These are phyloP conservation scores for Syngnathoides biaculeatus DNA, from an alignment of 2,113 vertebrate species.

Conservation along the genomic window DNA sequence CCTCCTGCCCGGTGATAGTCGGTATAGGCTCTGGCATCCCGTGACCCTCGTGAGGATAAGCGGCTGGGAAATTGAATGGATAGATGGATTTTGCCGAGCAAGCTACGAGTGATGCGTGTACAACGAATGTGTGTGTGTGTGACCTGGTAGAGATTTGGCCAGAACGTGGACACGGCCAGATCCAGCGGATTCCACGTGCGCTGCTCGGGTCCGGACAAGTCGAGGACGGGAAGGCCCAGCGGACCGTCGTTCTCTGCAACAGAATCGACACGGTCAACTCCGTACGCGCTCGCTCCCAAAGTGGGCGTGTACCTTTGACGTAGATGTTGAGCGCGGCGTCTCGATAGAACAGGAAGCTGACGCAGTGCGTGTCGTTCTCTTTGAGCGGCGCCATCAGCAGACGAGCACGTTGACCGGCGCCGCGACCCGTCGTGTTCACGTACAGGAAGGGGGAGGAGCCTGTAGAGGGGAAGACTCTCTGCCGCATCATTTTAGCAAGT, in stretches of 20 bases:
- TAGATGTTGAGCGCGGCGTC: slow-evolving; percentile 85
- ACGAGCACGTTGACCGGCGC: slow-evolving; percentile 79
- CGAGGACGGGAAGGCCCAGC: slow-evolving; percentile 86
- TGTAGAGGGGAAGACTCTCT: slow-evolving; percentile 48
- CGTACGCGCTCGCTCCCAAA: neutral
- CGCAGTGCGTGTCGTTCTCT: slow-evolving; percentile 95
- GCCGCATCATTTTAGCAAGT: neutral
- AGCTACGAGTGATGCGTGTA: too few species aligned
- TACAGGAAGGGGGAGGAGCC: slow-evolving; percentile 87
- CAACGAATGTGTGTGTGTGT: neutral
- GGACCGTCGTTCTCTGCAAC: slow-evolving; percentile 82
- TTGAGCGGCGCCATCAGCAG: slow-evolving; percentile 86
- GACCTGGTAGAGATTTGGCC: slow-evolving; percentile 96
- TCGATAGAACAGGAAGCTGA: slow-evolving; percentile 87
- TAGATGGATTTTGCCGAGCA: too few species aligned
- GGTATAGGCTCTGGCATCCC: too few species aligned
- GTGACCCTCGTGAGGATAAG: too few species aligned
- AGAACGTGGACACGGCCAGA: slow-evolving; percentile 94
- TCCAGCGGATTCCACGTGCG: slow-evolving; percentile 86
- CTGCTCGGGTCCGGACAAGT: slow-evolving; percentile 79
- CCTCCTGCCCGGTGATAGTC: too few species aligned
- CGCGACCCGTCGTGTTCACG: slow-evolving; percentile 85
- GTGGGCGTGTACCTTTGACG: slow-evolving; percentile 67
- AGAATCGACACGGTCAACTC: slow-evolving; percentile 2
- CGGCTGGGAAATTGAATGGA: too few species aligned